Base-by-base conservation (phyloP, 1,140 invertebrate species). In the Chlorops oryzae region DNA sequence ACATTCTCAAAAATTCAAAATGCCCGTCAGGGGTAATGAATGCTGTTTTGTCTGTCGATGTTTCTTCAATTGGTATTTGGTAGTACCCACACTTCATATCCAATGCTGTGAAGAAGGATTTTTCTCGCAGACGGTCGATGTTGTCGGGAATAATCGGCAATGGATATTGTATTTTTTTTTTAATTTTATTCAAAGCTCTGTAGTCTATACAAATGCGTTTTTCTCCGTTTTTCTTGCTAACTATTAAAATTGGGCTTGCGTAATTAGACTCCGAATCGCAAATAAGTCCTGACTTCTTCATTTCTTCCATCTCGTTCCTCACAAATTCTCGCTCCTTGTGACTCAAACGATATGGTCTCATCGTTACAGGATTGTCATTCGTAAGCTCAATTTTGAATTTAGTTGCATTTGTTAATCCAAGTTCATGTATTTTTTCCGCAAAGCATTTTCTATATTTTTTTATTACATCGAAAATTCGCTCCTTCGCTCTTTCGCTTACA, bases 11-110 rank as follows among this genome's bases (percentile, higher is more conserved):
- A n/a, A 46, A 46, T n/a, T 46, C 27, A 20, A 32, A 46, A 12
- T 32, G 28, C 1, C 43, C 41, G n/a, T 45, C 43, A 5, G 25
- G 24, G 21, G 57, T 59, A 9, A 54, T 49, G 28, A 59, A 59
- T 12, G 54, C 60, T 2, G 58, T 60, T 52, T 57, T 48, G 5
- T 50, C 32, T 40, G 44, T 47, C 47, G 56, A 48, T 44, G 42
- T 25, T 25, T 57, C 37, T 12, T 50, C 28, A n/a, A 61, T 51
- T 9, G 50, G 49, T n/a, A 59, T 55, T 32, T 58, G 59, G 22
- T 62, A 54, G 15, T 55, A 60, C 0, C 54, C 58, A 12, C 56
- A 57, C 13, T 52, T 55, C 35, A 56, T 44, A 32, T 54, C 54
- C 38, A 53, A 13, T 18, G 40, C 50, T 18, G 54, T 51, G 24